Evolutionary conservation across 2,113 vertebrate species (phyloP).

Genomic region (Recurvirostra avosetta): DNA sequence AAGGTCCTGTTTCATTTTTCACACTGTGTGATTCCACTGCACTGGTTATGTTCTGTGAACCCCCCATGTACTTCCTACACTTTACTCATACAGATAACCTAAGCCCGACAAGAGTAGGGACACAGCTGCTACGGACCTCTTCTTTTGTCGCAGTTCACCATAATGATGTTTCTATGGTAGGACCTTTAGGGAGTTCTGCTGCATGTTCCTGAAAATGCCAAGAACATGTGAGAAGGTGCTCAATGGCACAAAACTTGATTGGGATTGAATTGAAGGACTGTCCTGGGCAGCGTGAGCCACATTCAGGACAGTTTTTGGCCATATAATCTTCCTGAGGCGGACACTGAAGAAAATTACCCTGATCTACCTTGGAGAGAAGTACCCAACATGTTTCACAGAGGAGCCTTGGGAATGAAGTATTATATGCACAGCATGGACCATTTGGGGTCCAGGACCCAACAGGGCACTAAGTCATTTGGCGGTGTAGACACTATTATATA

Average conservation of each 20-base stretch:
- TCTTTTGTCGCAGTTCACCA: background rate
- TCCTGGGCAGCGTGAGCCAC: background rate
- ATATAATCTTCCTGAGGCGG: background rate
- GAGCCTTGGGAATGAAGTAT: background rate
- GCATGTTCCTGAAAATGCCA: background rate
- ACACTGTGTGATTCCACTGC: background rate
- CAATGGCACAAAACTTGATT: background rate
- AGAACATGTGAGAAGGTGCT: background rate
- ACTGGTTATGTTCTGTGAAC: background rate
- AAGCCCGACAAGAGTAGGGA: background rate
- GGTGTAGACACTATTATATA: background rate
- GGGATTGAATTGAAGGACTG: background rate
- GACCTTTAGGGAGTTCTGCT: background rate
- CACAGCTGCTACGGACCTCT: background rate
- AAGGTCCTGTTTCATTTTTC: background rate
- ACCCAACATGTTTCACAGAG: background rate
- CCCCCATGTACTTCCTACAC: background rate
- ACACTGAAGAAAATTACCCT: background rate
- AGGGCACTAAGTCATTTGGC: background rate
- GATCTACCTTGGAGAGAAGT: background rate
- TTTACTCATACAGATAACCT: background rate
- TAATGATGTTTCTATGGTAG: background rate
- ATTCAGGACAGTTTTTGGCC: background rate
- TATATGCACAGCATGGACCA: rapidly evolving
- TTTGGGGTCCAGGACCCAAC: background rate